Evolutionary conservation across 2,797 vertebrate species (phyloP).

Genomic region (Microctenopoma steveboyesi): DNA sequence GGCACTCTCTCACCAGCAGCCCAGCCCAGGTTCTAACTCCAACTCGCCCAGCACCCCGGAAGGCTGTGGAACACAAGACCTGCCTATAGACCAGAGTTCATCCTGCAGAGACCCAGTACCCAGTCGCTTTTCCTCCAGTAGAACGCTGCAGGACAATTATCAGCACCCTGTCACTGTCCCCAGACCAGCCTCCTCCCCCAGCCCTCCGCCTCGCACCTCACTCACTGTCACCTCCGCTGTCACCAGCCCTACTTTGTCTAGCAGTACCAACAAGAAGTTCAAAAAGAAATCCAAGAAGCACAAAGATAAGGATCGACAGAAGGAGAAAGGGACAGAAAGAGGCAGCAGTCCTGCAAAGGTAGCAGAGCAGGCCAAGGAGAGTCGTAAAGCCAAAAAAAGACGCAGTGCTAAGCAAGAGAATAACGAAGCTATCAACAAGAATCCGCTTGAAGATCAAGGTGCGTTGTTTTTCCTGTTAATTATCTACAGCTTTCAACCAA

Average conservation of each 20-base stretch:
- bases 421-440: conserved; percentile 49
- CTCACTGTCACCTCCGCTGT: conserved; percentile 74
- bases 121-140: conserved; percentile 66
- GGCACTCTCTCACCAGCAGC: conserved; percentile 81
- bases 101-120: conserved; percentile 85
- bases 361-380: conserved; percentile 53
- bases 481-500: background rate
- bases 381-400: conserved; percentile 74
- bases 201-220: conserved; percentile 65
- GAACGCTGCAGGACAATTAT: conserved; percentile 60
- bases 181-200: conserved; percentile 51
- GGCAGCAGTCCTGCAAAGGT: conserved; percentile 44
- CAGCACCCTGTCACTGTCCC: conserved; percentile 35
- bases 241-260: conserved; percentile 65
- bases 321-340: conserved; percentile 68
- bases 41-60: conserved; percentile 91
- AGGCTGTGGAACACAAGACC: conserved; percentile 89
- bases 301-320: conserved; percentile 84
- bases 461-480: conserved; percentile 8
- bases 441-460: conserved; percentile 69
- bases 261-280: conserved; percentile 81
- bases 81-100: conserved; percentile 85
- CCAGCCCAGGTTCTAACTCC: conserved; percentile 87
- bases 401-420: conserved; percentile 60
- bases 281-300: conserved; percentile 90